These are phyloP conservation scores for Clarias pachynema DNA, from an alignment of 2,797 vertebrate species.

Conservation along the genomic window DNA sequence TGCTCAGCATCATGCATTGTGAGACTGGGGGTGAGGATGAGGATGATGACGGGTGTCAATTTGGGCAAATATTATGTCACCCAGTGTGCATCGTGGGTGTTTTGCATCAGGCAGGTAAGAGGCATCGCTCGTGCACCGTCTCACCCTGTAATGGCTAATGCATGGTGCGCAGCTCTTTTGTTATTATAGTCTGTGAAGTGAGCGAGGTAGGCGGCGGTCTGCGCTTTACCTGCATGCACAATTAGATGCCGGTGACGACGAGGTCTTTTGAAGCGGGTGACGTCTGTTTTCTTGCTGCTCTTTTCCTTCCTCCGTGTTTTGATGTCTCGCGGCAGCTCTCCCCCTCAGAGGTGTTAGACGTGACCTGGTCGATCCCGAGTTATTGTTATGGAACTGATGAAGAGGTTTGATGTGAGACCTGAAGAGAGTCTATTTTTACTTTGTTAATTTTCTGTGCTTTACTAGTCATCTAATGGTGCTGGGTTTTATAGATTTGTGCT, in stretches of 20 bases:
- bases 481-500: background rate
- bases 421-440: background rate
- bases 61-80: conserved; percentile 51
- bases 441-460: background rate
- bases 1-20: conserved; percentile 54
- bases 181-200: background rate
- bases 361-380: conserved; percentile 34
- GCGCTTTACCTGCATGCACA: background rate
- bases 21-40: conserved; percentile 73
- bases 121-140: background rate
- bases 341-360: conserved; percentile 14
- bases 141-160: background rate
- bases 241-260: conserved; percentile 1
- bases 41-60: conserved; percentile 39
- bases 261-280: conserved; percentile 17
- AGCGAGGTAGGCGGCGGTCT: background rate
- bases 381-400: conserved; percentile 19
- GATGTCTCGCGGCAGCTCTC: background rate
- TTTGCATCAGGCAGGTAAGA: conserved; percentile 62
- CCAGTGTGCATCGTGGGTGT: conserved; percentile 58
- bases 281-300: conserved; percentile 1
- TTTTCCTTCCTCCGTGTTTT: conserved; percentile 23
- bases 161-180: background rate
- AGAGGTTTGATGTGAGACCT: background rate
- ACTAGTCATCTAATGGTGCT: background rate